Percentiles rank a stretch among this genome's conserved stretches.
phyloP scores from a whole-genome alignment of 2,888 invertebrate genomes.

The Spodoptera exigua region DNA sequence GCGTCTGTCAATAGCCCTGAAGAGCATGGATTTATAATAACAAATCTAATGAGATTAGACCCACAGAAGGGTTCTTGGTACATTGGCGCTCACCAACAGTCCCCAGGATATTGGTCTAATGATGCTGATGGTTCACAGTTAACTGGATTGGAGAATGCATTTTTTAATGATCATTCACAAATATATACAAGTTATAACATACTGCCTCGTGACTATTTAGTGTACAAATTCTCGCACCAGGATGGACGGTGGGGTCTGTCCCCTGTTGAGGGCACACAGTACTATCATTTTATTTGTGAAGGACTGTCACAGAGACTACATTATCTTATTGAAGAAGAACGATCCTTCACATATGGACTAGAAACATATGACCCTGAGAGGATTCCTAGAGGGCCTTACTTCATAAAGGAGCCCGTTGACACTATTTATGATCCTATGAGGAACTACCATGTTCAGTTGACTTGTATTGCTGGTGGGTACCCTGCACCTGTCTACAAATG shows the following conservation, averaged over 20 bases:
- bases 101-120: constrained; percentile 94
- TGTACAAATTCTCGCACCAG: constrained; percentile 92
- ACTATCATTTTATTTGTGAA: constrained; percentile 96
- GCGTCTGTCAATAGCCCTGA: constrained; percentile 94
- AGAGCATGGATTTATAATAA: constrained; percentile 96
- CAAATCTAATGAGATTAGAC: constrained; percentile 94
- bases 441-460: constrained; percentile 93
- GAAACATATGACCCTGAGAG: constrained; percentile 94
- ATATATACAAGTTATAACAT: constrained; percentile 83
- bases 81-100: constrained; percentile 93
- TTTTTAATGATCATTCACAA: constrained; percentile 90
- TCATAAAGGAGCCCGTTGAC: constrained; percentile 95
- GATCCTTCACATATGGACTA: constrained; percentile 95
- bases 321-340: constrained; percentile 92
- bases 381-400: constrained; percentile 96
- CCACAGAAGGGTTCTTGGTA: constrained; percentile 96
- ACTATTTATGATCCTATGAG: constrained; percentile 95
- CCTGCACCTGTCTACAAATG: constrained; percentile 97
- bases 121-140: constrained; percentile 95
- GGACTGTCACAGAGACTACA: constrained; percentile 93
- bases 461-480: constrained; percentile 95
- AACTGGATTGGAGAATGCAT: constrained; percentile 94
- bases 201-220: constrained; percentile 92
- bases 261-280: constrained; percentile 93
- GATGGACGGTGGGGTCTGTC: constrained; percentile 95